phyloP scores from a whole-genome alignment of 2,797 vertebrate species.

The Ataeniobius toweri region DNA sequence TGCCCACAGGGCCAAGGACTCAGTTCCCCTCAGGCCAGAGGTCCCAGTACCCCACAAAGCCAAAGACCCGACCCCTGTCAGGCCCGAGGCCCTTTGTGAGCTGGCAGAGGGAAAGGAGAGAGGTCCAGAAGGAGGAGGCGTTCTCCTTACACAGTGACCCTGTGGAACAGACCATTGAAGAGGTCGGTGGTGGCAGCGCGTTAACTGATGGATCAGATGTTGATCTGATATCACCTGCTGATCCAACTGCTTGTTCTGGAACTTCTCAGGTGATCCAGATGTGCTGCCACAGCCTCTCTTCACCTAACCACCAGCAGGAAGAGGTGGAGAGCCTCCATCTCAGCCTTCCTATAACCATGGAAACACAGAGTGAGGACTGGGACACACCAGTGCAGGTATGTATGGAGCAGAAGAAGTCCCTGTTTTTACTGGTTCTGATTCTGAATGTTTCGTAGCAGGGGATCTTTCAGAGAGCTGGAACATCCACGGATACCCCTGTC shows the following conservation, averaged over 20 bases:
- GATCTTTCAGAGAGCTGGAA: not conserved
- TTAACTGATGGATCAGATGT: not conserved
- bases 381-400: conserved; percentile 78
- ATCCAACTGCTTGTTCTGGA: not conserved
- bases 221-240: not conserved
- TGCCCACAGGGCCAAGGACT: conserved; percentile 15
- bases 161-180: conserved; percentile 82
- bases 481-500: conserved; percentile 6
- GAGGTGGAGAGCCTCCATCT: conserved; percentile 77
- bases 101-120: conserved; percentile 56
- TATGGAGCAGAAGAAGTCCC: too few relatives aligned
- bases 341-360: conserved; percentile 75
- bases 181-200: conserved; percentile 46
- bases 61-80: conserved; percentile 9
- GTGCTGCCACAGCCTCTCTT: conserved; percentile 72
- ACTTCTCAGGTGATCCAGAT: conserved; percentile 79
- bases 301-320: conserved; percentile 56
- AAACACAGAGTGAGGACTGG: conserved; percentile 83
- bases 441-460: conserved; percentile 16
- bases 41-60: conserved; percentile 17
- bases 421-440: not conserved
- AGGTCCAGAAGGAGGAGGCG: conserved; percentile 44
- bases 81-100: conserved; percentile 35
- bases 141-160: conserved; percentile 58
- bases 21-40: conserved; percentile 4